A percentile compares a stretch with the other conserved stretches of the same genome.
Conservation (phyloP, 1,140 invertebrate species). For the Teleogryllus occipitalis region DNA sequence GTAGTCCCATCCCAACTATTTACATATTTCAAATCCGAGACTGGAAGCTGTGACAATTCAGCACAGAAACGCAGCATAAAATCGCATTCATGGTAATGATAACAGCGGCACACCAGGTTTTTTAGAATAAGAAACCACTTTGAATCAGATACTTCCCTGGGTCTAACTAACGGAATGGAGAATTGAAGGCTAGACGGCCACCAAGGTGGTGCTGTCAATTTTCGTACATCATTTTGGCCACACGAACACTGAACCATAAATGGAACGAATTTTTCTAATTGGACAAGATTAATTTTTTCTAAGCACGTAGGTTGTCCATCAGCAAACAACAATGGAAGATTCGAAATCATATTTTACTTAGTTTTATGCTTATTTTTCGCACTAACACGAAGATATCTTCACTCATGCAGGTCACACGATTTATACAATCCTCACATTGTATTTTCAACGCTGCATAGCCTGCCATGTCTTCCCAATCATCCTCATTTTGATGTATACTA, state of each 20-base stretch:
- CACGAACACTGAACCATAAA: constrained; percentile 66
- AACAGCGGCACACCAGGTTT: constrained; percentile 57
- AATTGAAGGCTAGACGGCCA: constrained; percentile 58
- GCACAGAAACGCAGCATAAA: constrained; percentile 62
- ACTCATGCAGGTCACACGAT: too few species aligned
- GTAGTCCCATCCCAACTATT: constrained; percentile 65
- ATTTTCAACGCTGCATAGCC: too few species aligned
- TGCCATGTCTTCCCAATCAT: too few species aligned
- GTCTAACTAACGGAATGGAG: constrained; percentile 50
- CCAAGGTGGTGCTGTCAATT: constrained; percentile 41
- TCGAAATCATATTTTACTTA: constrained; percentile 44
- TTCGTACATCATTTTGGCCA: constrained; percentile 42
- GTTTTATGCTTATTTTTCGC: too few species aligned
- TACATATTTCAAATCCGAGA: constrained; percentile 51
- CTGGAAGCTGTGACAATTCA: constrained; percentile 54
- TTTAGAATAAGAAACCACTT: constrained; percentile 53
- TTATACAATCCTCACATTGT: too few species aligned
- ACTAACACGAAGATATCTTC: too few species aligned
- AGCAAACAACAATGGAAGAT: constrained; percentile 58
- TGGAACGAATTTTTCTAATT: constrained; percentile 59
- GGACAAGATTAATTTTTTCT: constrained; percentile 47
- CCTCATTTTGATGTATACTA: too few species aligned
- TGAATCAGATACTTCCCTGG: constrained; percentile 41
- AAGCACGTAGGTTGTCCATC: constrained; percentile 59
- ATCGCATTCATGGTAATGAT: constrained; percentile 59